A percentile compares a stretch with the other conserved stretches of the same genome.
These are phyloP conservation scores for Oryzias sinensis DNA, from an alignment of 2,797 vertebrate species.

Conservation along the genomic window DNA sequence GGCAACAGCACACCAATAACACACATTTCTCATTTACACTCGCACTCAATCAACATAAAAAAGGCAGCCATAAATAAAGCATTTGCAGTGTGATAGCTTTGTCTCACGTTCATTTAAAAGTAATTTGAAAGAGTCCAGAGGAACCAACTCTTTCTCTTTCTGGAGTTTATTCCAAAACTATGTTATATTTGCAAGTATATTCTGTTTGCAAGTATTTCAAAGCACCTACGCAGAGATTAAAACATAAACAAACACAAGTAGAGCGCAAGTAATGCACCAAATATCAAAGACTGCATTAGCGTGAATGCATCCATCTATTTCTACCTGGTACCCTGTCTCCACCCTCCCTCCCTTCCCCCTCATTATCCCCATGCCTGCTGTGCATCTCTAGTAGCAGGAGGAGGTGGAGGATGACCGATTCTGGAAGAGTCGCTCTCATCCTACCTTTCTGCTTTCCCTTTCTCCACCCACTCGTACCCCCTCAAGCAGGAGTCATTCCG, in stretches of 20 bases:
- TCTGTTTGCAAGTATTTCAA: slow-evolving; percentile 37
- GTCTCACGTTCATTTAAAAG: too few relatives aligned
- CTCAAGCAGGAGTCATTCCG: slow-evolving; percentile 61
- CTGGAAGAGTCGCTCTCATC: slow-evolving; percentile 45
- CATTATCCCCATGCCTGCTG: neutral
- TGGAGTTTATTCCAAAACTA: too few relatives aligned
- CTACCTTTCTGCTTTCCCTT: slow-evolving; percentile 40
- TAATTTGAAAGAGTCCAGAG: too few relatives aligned
- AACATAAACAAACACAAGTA: slow-evolving; percentile 18
- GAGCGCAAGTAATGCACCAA: slow-evolving; percentile 9
- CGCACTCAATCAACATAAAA: too few relatives aligned
- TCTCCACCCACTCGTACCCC: slow-evolving; percentile 45
- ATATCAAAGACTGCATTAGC: slow-evolving; percentile 31
- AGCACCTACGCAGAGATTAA: slow-evolving; percentile 21
- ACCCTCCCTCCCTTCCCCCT: slow-evolving; percentile 11
- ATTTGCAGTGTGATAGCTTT: too few relatives aligned
- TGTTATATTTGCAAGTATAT: too few relatives aligned
- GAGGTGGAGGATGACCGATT: slow-evolving; percentile 30
- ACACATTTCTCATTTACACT: too few relatives aligned
- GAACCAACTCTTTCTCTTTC: too few relatives aligned
- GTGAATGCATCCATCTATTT: slow-evolving; percentile 32
- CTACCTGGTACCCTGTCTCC: slow-evolving; percentile 6
- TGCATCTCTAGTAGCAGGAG: slow-evolving; percentile 30
- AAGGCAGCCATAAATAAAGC: too few relatives aligned
- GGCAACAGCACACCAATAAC: too few relatives aligned